Conservation (phyloP, 1,140 invertebrate genomes). For the Grapholita molesta region DNA sequence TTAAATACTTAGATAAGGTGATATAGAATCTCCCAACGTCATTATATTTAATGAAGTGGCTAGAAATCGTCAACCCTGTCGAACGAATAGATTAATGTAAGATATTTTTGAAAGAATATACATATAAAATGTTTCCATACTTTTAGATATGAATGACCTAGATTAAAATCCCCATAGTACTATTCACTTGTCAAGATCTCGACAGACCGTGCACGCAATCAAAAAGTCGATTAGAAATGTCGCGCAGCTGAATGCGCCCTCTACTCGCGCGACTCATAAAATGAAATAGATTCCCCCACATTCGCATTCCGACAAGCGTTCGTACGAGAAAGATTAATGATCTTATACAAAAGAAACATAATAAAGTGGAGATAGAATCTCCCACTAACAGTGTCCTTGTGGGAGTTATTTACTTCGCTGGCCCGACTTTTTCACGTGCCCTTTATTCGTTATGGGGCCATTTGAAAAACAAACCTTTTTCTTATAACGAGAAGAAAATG, state of each 20-base stretch:
- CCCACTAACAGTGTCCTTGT: slow-evolving; percentile 75
- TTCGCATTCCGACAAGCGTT: slow-evolving; percentile 78
- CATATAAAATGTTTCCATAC: too few relatives aligned
- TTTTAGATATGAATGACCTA: too few relatives aligned
- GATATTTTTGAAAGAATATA: too few relatives aligned
- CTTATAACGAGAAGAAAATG: slow-evolving; percentile 13
- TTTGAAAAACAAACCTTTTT: slow-evolving; percentile 33
- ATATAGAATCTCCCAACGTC: too few relatives aligned
- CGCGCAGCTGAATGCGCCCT: slow-evolving; percentile 70
- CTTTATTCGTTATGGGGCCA: slow-evolving; percentile 54
- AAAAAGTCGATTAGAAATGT: slow-evolving; percentile 78
- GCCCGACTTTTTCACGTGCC: slow-evolving; percentile 67
- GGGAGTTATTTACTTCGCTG: slow-evolving; percentile 71
- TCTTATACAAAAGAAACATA: slow-evolving; percentile 75
- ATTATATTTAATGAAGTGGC: too few relatives aligned
- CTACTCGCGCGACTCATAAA: slow-evolving; percentile 73
- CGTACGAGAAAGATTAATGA: slow-evolving; percentile 78
- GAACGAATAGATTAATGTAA: too few relatives aligned
- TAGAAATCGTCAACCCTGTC: too few relatives aligned
- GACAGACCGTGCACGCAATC: slow-evolving; percentile 65
- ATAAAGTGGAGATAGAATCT: slow-evolving; percentile 77
- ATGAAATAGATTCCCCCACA: slow-evolving; percentile 77
- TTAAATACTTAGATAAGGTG: too few relatives aligned
- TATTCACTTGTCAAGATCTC: slow-evolving; percentile 48
- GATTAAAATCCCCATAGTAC: slow-evolving; percentile 23